phyloP scores from a whole-genome alignment of 2,888 invertebrate genomes.

The Amphipoea oculea region DNA sequence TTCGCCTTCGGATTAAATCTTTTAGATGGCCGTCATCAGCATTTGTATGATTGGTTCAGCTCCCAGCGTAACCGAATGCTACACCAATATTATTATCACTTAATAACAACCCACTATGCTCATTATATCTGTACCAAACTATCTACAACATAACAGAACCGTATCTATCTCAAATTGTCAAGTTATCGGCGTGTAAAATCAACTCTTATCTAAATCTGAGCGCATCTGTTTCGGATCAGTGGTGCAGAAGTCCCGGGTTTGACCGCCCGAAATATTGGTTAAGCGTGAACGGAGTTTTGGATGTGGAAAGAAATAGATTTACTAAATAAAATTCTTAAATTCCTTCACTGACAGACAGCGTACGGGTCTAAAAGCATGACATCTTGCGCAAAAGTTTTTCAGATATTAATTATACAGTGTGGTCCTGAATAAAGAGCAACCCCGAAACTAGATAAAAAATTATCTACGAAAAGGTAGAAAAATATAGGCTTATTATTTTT shows the following conservation, averaged over 20 bases:
- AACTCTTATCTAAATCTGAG: slow-evolving; percentile 39
- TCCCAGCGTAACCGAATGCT: not conserved
- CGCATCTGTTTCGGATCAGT: slow-evolving; percentile 68
- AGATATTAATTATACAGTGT: too few relatives aligned
- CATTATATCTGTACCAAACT: slow-evolving; percentile 5
- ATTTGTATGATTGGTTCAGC: not conserved
- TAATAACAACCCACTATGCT: not conserved
- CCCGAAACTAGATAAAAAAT: too few relatives aligned
- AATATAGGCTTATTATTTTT: too few relatives aligned
- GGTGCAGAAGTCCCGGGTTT: slow-evolving; percentile 62
- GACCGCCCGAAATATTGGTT: slow-evolving; percentile 36
- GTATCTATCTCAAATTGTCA: slow-evolving; percentile 36
- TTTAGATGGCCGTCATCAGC: not conserved
- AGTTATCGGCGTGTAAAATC: slow-evolving; percentile 58
- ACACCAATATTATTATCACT: not conserved
- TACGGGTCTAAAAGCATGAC: not conserved
- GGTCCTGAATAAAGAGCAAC: too few relatives aligned
- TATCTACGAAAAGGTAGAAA: too few relatives aligned
- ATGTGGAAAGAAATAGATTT: not conserved
- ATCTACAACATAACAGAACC: not conserved
- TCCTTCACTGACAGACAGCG: not conserved
- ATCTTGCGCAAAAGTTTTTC: too few relatives aligned
- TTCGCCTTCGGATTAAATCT: too few relatives aligned
- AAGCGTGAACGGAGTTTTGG: slow-evolving; percentile 26
- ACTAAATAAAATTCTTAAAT: not conserved